Conservation (phyloP, 2,888 invertebrate species). For the Galerucella pusilla region DNA sequence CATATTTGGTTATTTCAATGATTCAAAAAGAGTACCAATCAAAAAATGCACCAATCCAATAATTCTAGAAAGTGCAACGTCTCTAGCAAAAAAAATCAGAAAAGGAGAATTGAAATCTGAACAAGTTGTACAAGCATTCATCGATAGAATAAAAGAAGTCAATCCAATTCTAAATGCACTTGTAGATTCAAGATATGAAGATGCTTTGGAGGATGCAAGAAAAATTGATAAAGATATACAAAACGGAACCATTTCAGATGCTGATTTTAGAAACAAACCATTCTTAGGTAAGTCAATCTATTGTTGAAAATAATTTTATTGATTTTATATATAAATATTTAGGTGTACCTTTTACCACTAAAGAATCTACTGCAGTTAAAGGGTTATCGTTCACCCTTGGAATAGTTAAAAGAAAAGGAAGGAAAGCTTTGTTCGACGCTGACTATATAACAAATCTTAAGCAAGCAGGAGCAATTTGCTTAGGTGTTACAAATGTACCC, state of each 20-base stretch:
- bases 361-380: slow-evolving; percentile 85
- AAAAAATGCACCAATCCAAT: slow-evolving; percentile 63
- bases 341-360: slow-evolving; percentile 93
- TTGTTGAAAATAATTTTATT: not conserved
- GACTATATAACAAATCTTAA: slow-evolving; percentile 79
- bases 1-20: slow-evolving; percentile 62
- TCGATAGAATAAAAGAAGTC: slow-evolving; percentile 79
- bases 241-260: slow-evolving; percentile 69
- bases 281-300: slow-evolving; percentile 71
- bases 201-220: slow-evolving; percentile 82
- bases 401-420: slow-evolving; percentile 70
- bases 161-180: slow-evolving; percentile 85
- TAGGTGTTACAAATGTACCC: slow-evolving; percentile 89
- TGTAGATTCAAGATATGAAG: slow-evolving; percentile 82
- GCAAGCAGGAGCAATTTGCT: slow-evolving; percentile 85
- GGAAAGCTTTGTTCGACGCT: slow-evolving; percentile 79
- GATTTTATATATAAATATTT: slow-evolving; percentile 27
- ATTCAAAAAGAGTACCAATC: slow-evolving; percentile 57
- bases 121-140: slow-evolving; percentile 78
- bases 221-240: slow-evolving; percentile 77
- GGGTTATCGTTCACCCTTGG: slow-evolving; percentile 81
- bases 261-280: slow-evolving; percentile 77
- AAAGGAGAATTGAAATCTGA: slow-evolving; percentile 73
- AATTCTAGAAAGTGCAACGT: slow-evolving; percentile 73
- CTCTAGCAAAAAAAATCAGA: slow-evolving; percentile 76